Evolutionary conservation across 2,888 invertebrate genomes (phyloP).

Genomic region (Amiota minor): DNA sequence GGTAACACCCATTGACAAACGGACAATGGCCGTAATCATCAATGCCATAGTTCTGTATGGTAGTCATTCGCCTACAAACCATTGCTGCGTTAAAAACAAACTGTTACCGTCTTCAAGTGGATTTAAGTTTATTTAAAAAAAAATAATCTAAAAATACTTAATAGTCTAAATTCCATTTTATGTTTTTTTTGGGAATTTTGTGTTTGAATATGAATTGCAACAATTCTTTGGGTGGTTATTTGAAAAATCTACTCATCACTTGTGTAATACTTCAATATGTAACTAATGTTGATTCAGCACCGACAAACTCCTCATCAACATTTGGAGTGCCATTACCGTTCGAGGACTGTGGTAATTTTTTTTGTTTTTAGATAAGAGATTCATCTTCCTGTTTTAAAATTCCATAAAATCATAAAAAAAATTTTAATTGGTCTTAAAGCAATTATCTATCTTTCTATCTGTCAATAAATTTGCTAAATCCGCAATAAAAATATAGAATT

Average conservation of each 20-base stretch:
- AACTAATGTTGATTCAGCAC: conserved; percentile 32
- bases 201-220: conserved; percentile 3
- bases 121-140: background rate
- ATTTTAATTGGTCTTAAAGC: no score
- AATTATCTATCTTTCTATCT: no score
- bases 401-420: background rate
- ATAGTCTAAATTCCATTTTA: conserved; percentile 42
- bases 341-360: conserved; percentile 65
- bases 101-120: background rate
- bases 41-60: conserved; percentile 30
- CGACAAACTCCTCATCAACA: conserved; percentile 35
- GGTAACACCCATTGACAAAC: background rate
- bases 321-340: conserved; percentile 56
- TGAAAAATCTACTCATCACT: conserved; percentile 53
- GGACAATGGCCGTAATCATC: conserved; percentile 10
- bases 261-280: conserved; percentile 35
- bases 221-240: conserved; percentile 44
- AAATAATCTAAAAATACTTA: conserved; percentile 28
- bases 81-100: conserved; percentile 30
- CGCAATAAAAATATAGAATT: no score
- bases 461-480: no score
- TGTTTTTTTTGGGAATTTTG: conserved; percentile 28
- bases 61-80: conserved; percentile 46
- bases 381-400: conserved; percentile 25
- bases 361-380: background rate